A percentile compares a stretch with the other conserved stretches of the same genome.
Evolutionary conservation across 2,113 vertebrate species (phyloP).

Genomic region (Psilopsiagon aymara): DNA sequence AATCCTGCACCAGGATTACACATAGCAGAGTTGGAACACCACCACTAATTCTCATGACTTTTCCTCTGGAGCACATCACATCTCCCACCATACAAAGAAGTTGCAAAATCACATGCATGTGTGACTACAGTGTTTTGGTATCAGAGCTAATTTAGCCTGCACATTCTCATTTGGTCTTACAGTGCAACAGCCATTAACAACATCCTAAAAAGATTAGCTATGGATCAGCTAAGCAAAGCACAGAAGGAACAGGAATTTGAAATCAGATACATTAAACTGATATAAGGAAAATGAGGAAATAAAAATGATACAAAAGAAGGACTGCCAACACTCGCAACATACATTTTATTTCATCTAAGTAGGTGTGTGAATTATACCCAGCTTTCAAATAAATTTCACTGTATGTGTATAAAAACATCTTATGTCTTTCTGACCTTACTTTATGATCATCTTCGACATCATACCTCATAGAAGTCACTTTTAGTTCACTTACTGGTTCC

Average conservation of each 20-base stretch:
- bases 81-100: neutral
- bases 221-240: neutral
- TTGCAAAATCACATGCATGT: neutral
- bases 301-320: neutral
- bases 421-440: neutral
- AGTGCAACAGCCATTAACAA: neutral
- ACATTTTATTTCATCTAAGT: neutral
- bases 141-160: neutral
- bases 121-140: neutral
- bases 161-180: neutral
- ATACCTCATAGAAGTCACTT: neutral
- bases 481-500: neutral
- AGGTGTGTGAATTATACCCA: neutral
- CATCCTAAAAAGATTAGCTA: neutral
- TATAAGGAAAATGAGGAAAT: neutral
- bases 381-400: neutral
- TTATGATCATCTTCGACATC: neutral
- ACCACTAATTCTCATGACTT: neutral
- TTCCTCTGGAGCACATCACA: neutral
- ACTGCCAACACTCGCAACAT: neutral
- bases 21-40: rapidly evolving
- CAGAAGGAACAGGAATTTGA: neutral
- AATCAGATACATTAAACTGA: neutral
- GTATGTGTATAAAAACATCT: neutral
- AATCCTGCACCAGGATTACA: neutral